Base-by-base conservation (phyloP, 2,888 invertebrate species). In the Anaspis maculata region DNA sequence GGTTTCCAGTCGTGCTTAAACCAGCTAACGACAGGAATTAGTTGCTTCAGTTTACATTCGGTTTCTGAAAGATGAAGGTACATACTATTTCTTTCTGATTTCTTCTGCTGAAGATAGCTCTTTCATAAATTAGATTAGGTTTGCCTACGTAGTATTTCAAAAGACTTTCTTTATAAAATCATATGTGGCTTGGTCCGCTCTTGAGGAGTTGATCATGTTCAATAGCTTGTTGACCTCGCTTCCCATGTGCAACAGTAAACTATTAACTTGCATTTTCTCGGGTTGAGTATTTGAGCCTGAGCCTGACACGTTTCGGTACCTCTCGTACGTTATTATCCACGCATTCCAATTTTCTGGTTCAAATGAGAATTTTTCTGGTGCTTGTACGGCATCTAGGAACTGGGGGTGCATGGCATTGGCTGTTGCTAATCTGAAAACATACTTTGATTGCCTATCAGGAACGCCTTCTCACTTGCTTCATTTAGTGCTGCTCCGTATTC, bases 41-140 rank as follows among this genome's bases (percentile, higher is more conserved):
- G n/a, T n/a, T n/a, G n/a, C n/a, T n/a, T n/a, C n/a, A n/a, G n/a
- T n/a, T n/a, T n/a, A n/a, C n/a, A n/a, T n/a, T n/a, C n/a, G n/a
- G n/a, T n/a, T n/a, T n/a, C n/a, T n/a, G n/a, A n/a, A n/a, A n/a
- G n/a, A n/a, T n/a, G n/a, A n/a, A n/a, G n/a, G 32, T 27, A 7
- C 16, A 19, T 19, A 27, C 33, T 7, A 27, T 23, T 22, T 27
- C 23, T 6, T 14, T 27, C 13, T 33, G 33, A 2, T 13, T 3
- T 12, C 27, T 2, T 24, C 4, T 6, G 14, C 28, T 33, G 12
- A 33, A 33, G 7, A 22, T 33, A 3, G 33, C 33, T 12, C 27
- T 7, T 9, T 12, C 33, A 21, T 33, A 33, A n/a, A 33, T 27
- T 3, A 27, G 9, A 14, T 33, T 33, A 7, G 23, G 5, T 3